Evolutionary conservation across 2,113 vertebrate genomes (phyloP).

Genomic region (Dryoscopus gambensis): DNA sequence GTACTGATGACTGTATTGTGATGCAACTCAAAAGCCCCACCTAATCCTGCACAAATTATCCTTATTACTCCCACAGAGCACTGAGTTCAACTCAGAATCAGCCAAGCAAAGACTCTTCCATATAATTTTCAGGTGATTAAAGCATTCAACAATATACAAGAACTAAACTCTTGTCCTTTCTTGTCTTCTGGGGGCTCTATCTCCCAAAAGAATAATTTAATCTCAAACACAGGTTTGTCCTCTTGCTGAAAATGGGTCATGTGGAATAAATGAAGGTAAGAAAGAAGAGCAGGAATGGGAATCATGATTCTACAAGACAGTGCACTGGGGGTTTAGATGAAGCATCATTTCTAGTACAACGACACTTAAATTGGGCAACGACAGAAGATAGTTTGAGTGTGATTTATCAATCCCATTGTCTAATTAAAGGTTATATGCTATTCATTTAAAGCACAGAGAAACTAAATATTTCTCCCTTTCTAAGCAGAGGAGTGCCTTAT

Average conservation of each 20-base stretch:
- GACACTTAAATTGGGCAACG: not conserved
- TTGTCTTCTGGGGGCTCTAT: not conserved
- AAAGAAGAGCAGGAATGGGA: not conserved
- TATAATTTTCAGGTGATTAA: not conserved
- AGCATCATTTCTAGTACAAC: not conserved
- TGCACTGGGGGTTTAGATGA: not conserved
- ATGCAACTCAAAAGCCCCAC: not conserved
- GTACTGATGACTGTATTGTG: not conserved
- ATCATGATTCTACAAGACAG: not conserved
- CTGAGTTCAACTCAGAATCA: not conserved
- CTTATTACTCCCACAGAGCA: not conserved
- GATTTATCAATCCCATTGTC: not conserved
- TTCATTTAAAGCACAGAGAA: not conserved
- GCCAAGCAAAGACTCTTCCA: not conserved
- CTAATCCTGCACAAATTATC: not conserved
- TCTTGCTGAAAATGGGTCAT: not conserved
- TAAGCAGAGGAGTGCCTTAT: not conserved
- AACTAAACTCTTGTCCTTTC: not conserved
- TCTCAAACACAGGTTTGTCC: not conserved
- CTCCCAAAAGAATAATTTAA: not conserved
- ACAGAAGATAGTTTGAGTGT: not conserved
- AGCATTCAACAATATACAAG: not conserved
- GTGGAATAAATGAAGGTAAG: not conserved
- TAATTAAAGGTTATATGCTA: not conserved
- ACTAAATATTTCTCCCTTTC: not conserved